Base-by-base conservation (phyloP, 1,140 invertebrate species). In the Stegodyphus mimosarum region DNA sequence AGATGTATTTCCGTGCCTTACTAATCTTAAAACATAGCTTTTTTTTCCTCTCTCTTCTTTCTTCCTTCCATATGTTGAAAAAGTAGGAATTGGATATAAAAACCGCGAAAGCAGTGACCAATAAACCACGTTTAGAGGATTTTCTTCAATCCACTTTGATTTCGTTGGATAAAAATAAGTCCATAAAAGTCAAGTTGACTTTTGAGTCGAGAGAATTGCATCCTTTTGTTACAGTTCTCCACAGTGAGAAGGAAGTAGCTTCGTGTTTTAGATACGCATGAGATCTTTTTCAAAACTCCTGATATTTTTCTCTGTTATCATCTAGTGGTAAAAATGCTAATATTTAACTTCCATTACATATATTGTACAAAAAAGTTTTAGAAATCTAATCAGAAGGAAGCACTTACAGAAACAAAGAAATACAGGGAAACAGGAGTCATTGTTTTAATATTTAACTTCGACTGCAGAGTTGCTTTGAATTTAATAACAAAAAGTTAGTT, bases 161-260 rank as follows among this genome's bases (percentile, higher is more conserved):
- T 72, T 72, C n/a, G 49, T 72, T 51, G 52, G 70, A 72, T 72
- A 72, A 72, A 72, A 72, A 72, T 72, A 72, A 72, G 50, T 7
- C 70, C 52, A 51, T 72, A 72, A 51, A 51, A 72, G 70, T 72
- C 70, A 72, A 72, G 33, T 51, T 51, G 70, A 51, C 52, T 50
- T 17, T 5, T 50, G 49, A 51, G 52, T 72, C 6, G 70, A 72
- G 52, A 70, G 69, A 33, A 13, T 15, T 15, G 33, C 33, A 49
- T 51, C 70, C 70, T 51, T 72, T 51, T 51, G 10, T 72, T 51
- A 72, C 13, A 11, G 6, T 33, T 33, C 48, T 33, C 15, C 48
- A 18, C 15, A 49, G 15, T n/a, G 13, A 72, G 70, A 33, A 33
- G 33, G 33, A 33, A 33, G 33, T 33, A 33, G 33, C 3, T 33